These are phyloP conservation scores for Drosophila villosipedis DNA, from an alignment of 2,888 invertebrate genomes.

Conservation along the genomic window DNA sequence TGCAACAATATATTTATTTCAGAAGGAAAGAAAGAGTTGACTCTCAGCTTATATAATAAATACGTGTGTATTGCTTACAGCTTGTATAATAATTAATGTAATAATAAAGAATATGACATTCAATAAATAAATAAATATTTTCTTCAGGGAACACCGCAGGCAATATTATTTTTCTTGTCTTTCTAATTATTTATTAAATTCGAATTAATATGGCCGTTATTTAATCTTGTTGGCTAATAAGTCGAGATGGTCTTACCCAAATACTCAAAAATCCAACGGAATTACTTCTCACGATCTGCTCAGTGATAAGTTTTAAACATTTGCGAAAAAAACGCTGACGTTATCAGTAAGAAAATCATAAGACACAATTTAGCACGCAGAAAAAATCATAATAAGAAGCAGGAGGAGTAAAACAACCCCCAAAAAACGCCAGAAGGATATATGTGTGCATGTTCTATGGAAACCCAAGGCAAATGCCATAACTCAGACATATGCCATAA, in stretches of 20 bases:
- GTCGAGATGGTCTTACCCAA: not conserved
- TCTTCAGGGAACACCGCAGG: fast-evolving
- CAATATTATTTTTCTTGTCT: not conserved
- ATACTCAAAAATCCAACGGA: slow-evolving; percentile 28
- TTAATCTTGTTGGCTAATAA: not conserved
- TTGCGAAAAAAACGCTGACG: slow-evolving; percentile 59
- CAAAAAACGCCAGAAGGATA: slow-evolving; percentile 32
- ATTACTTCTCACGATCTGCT: slow-evolving; percentile 71
- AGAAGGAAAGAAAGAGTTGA: not conserved
- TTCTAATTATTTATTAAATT: no score
- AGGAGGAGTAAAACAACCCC: slow-evolving; percentile 60
- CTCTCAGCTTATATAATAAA: not conserved
- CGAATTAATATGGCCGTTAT: not conserved
- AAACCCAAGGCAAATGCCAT: slow-evolving; percentile 61
- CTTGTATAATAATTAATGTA: not conserved
- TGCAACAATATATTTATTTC: not conserved
- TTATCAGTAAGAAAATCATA: slow-evolving; percentile 58
- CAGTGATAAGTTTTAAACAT: slow-evolving; percentile 60
- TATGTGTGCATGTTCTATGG: slow-evolving; percentile 7
- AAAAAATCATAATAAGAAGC: slow-evolving; percentile 13
- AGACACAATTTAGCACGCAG: slow-evolving; percentile 72
- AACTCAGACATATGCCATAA: slow-evolving; percentile 71
- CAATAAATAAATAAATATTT: not conserved
- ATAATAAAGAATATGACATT: not conserved
- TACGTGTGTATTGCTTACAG: not conserved